Evolutionary conservation across 2,888 invertebrate species (phyloP).

Genomic region (Tillus elongatus): DNA sequence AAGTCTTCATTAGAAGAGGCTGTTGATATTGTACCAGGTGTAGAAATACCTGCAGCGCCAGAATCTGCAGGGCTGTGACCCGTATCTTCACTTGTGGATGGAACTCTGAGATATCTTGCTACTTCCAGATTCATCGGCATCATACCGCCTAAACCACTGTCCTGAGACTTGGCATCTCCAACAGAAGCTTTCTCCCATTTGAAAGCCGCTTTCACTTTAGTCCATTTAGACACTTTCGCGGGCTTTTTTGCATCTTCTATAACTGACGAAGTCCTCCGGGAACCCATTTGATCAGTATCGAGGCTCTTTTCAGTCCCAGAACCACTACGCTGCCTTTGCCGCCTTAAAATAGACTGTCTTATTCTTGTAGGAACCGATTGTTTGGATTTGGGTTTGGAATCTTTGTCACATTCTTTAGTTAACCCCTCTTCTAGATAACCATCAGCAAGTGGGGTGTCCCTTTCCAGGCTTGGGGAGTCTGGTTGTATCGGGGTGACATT

Average conservation of each 20-base stretch:
- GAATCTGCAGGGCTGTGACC: conserved; percentile 50
- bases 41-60: conserved; percentile 46
- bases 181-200: conserved; percentile 69
- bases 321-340: conserved; percentile 51
- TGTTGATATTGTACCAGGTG: conserved; percentile 58
- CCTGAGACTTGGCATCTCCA: conserved; percentile 39
- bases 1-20: conserved; percentile 67
- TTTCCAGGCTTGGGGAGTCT: conserved; percentile 49
- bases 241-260: conserved; percentile 21
- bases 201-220: conserved; percentile 80
- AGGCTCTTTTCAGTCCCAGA: conserved; percentile 54
- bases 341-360: conserved; percentile 46
- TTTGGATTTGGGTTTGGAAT: conserved; percentile 29
- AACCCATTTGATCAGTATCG: conserved; percentile 7
- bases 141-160: conserved; percentile 41
- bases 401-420: conserved; percentile 34
- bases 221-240: conserved; percentile 76
- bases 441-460: conserved; percentile 53
- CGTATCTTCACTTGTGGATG: conserved; percentile 39
- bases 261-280: conserved; percentile 14
- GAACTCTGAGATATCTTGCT: conserved; percentile 46
- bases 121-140: conserved; percentile 45
- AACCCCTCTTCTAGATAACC: conserved; percentile 58
- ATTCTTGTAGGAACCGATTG: conserved; percentile 31
- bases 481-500: conserved; percentile 19